These are phyloP conservation scores for Phrynosoma blainvillii DNA, from an alignment of 2,113 vertebrate genomes.

Conservation along the genomic window DNA sequence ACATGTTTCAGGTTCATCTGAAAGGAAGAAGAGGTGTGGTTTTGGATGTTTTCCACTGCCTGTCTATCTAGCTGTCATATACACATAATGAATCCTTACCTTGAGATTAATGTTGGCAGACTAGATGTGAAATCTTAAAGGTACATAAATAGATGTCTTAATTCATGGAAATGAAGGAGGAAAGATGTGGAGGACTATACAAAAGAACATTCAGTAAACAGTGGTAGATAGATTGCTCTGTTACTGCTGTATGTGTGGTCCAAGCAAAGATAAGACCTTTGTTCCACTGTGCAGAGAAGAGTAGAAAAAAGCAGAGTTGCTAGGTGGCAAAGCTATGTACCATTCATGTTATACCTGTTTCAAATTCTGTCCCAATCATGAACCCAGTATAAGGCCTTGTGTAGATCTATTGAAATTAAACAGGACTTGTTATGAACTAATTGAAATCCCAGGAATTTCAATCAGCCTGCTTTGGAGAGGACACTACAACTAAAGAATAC, in stretches of 20 bases:
- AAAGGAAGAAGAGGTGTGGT: constrained; percentile 40
- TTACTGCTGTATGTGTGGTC: constrained; percentile 14
- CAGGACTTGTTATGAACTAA: too few relatives aligned
- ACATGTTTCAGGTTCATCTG: constrained; percentile 39
- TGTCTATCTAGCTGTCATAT: constrained; percentile 19
- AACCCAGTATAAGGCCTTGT: neutral
- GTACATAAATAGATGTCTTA: constrained; percentile 30
- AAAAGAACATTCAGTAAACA: neutral
- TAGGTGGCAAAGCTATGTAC: too few relatives aligned
- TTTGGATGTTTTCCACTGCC: constrained; percentile 29
- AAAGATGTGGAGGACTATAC: neutral
- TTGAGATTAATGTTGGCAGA: neutral
- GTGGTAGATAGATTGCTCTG: neutral
- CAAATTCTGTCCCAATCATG: too few relatives aligned
- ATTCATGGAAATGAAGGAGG: neutral
- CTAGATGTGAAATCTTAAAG: neutral
- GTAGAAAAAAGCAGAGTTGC: neutral
- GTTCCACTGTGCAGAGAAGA: neutral
- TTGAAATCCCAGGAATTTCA: neutral
- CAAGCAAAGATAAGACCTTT: neutral
- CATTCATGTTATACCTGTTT: too few relatives aligned
- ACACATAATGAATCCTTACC: neutral
- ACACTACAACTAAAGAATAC: too few relatives aligned
- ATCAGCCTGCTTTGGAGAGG: too few relatives aligned
- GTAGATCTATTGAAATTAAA: too few relatives aligned